Evolutionary conservation across 92 coral and sea anemone species (phyloP), one percentile per base, ranked within the genome.

Genomic region (Zoanthus sociatus): DNA sequence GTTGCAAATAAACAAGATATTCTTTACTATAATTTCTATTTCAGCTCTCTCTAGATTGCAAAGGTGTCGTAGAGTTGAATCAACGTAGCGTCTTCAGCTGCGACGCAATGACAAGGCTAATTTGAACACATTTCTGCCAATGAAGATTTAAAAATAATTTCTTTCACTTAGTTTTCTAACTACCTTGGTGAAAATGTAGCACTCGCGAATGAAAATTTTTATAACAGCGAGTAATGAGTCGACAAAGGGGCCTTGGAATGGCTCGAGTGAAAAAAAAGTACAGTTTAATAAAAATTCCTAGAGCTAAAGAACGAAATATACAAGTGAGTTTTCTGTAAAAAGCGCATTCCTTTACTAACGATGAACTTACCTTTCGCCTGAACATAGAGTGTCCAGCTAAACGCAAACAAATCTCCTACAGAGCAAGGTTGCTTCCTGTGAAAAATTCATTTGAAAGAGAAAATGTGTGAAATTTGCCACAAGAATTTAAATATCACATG

Each of bases 371-470:
- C 99, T 96, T 96, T 96, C 55, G 98, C 99, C 37, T 93, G 96
- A 69, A 96, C 94, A 83, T 95, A 96, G 46, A 96, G 92, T 30
- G 98, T 96, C 99, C 99, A 96, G 37, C 99, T 93, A 84, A 96
- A 96, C 45, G 98, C 93, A 83, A 95, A 96, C 32, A 96, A 92
- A 85, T 96, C 99, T 9, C 88, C 90, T n/a, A 95, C 90, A 9
- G 94, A 90, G 71, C 99, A 96, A 0, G 99, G 99, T 44, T 92
- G 94, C 86, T 95, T 96, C 70, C 99, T 96, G 92, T 14, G 87
- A 77, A 77, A 75, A 63, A 79, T 67, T 67, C 20, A 64, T 44
- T 30, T 46, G 85, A 47, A 70, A 81, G 18, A 45, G 31, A 50
- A 31, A 81, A 66, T 46, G 85, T 66, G 85, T 81, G 75, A 81